phyloP scores from a whole-genome alignment of 2,888 invertebrate species.

The Cryptocephalus moraei region DNA sequence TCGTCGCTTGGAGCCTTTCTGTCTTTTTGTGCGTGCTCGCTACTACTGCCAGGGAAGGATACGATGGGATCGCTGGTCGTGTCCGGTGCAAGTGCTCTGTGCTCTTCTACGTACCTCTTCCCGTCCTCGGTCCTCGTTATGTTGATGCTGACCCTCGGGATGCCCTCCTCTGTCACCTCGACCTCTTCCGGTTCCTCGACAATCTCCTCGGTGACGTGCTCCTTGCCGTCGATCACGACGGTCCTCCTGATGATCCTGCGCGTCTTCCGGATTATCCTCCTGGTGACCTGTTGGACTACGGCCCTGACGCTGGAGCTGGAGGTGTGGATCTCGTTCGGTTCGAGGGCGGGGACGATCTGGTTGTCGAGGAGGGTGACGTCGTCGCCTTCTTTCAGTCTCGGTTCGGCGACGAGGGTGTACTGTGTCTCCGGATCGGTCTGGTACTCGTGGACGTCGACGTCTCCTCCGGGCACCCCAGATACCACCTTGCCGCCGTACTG shows the following conservation, averaged over 20 bases:
- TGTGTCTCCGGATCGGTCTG: conserved; percentile 52
- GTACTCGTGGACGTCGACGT: conserved; percentile 54
- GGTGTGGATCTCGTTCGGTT: conserved; percentile 40
- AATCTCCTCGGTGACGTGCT: conserved; percentile 72
- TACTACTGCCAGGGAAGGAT: conserved; percentile 16
- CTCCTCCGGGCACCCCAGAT: conserved; percentile 52
- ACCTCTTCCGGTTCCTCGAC: conserved; percentile 76
- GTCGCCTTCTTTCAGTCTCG: conserved; percentile 38
- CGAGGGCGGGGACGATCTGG: conserved; percentile 26
- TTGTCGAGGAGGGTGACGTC: conserved; percentile 35
- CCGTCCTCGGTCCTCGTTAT: conserved; percentile 49
- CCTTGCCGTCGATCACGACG: conserved; percentile 73
- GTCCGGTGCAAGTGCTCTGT: conserved; percentile 13
- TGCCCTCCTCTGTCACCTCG: conserved; percentile 60
- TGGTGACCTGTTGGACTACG: conserved; percentile 72
- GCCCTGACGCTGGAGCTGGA: conserved; percentile 66
- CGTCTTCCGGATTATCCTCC: conserved; percentile 64
- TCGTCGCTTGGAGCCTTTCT: conserved; percentile 26
- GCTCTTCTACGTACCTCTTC: conserved; percentile 36
- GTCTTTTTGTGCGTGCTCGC: conserved; percentile 19
- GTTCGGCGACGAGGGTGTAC: conserved; percentile 40
- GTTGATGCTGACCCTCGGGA: conserved; percentile 61
- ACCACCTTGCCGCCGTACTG: conserved; percentile 54
- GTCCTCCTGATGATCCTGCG: conserved; percentile 66
- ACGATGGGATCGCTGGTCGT: conserved; percentile 10